Percentiles rank a stretch among this genome's conserved stretches.
Evolutionary conservation across 2,797 vertebrate species (phyloP).

Genomic region (Aldrovandia affinis): DNA sequence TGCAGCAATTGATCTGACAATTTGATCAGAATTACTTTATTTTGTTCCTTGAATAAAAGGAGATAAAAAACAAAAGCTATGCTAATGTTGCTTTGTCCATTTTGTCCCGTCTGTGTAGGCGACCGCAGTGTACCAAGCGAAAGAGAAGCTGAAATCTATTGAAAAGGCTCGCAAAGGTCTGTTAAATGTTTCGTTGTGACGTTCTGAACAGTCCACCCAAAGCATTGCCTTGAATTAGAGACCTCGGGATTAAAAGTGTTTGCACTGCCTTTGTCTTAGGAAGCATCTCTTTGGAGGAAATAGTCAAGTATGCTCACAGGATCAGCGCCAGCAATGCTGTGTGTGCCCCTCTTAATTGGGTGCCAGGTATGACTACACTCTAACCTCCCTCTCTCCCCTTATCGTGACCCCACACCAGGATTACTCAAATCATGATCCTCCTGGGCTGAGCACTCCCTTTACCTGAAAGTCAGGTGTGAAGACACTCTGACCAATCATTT

Average conservation of each 20-base stretch:
- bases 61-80: no score
- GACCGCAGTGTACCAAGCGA: slow-evolving; percentile 98
- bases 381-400: no score
- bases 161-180: slow-evolving; percentile 94
- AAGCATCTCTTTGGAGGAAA: slow-evolving; percentile 93
- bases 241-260: not conserved
- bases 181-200: slow-evolving; percentile 36
- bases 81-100: not conserved
- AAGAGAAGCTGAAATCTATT: slow-evolving; percentile 97
- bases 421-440: no score
- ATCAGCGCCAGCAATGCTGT: slow-evolving; percentile 98
- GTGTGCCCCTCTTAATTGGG: slow-evolving; percentile 94
- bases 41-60: no score
- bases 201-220: not conserved
- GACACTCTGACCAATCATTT: no score
- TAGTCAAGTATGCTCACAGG: slow-evolving; percentile 97
- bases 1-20: no score
- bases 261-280: slow-evolving; percentile 66
- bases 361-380: slow-evolving; percentile 81
- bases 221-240: no score
- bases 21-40: no score
- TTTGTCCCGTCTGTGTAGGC: slow-evolving; percentile 74
- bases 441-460: no score
- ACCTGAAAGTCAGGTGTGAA: no score
- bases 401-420: no score